Evolutionary conservation across 2,797 vertebrate species (phyloP).

Genomic region (Phoeniculus purpureus): DNA sequence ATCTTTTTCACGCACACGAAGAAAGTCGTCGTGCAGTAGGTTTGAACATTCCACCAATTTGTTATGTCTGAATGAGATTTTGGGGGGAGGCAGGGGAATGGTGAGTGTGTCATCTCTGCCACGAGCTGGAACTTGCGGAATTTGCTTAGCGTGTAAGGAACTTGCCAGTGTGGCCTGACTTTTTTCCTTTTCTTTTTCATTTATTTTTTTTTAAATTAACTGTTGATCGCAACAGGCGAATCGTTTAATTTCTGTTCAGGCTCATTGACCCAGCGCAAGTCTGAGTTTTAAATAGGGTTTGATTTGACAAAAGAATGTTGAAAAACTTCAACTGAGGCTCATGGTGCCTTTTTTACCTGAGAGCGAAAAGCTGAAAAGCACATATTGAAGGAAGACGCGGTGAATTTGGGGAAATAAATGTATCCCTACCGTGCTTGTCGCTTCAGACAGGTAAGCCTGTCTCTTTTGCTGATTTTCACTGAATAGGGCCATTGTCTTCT

Average conservation of each 20-base stretch:
- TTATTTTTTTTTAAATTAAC: not conserved
- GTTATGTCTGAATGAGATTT: not conserved
- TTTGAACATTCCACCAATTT: not conserved
- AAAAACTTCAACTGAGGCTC: constrained; percentile 40
- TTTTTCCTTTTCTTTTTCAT: not conserved
- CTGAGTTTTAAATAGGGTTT: constrained; percentile 13
- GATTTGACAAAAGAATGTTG: constrained; percentile 47
- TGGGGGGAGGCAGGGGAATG: not conserved
- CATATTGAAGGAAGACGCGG: constrained; percentile 14
- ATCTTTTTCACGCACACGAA: not conserved
- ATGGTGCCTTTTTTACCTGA: constrained; percentile 41
- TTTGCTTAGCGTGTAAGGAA: not conserved
- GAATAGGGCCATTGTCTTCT: constrained; percentile 62
- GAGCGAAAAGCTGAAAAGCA: constrained; percentile 15
- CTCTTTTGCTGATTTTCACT: constrained; percentile 50
- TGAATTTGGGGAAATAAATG: constrained; percentile 20
- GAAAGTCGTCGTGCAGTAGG: not conserved
- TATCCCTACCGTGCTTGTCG: not conserved
- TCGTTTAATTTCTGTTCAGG: constrained; percentile 31
- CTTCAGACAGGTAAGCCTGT: constrained; percentile 41
- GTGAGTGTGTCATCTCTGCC: not conserved
- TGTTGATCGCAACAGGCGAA: constrained; percentile 20
- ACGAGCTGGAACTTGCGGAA: not conserved
- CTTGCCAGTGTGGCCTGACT: not conserved
- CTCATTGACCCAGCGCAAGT: not conserved